phyloP scores from a whole-genome alignment of 2,888 invertebrate genomes.

The Sarcophaga subvicina region DNA sequence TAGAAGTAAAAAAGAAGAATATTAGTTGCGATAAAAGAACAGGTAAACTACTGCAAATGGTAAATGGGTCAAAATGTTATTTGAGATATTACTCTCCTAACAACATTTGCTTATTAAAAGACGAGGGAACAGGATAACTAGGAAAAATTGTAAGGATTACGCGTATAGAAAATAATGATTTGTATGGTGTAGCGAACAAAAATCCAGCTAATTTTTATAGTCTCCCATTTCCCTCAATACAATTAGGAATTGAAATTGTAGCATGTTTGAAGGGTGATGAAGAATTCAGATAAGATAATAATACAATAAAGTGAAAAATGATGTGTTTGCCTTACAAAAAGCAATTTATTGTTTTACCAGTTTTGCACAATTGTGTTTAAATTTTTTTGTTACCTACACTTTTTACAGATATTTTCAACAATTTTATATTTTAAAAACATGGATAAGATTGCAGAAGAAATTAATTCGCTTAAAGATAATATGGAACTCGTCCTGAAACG shows the following conservation, averaged over 20 bases:
- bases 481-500: no score
- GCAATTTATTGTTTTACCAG: no score
- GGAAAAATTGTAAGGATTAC: no score
- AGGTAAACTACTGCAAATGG: neutral
- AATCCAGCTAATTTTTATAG: no score
- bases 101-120: no score
- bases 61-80: neutral
- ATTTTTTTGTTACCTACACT: no score
- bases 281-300: neutral
- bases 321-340: neutral
- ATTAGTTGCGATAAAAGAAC: neutral
- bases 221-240: neutral
- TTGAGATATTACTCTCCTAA: neutral
- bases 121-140: no score
- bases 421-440: neutral
- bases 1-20: neutral
- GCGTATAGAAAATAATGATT: no score
- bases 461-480: neutral
- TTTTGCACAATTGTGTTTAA: no score
- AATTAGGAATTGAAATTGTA: neutral
- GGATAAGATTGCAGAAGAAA: neutral
- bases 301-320: conserved; percentile 2
- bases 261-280: neutral
- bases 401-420: no score
- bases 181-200: no score